Evolutionary conservation across 2,888 invertebrate species (phyloP).

Genomic region (Phymatocera aterrima): DNA sequence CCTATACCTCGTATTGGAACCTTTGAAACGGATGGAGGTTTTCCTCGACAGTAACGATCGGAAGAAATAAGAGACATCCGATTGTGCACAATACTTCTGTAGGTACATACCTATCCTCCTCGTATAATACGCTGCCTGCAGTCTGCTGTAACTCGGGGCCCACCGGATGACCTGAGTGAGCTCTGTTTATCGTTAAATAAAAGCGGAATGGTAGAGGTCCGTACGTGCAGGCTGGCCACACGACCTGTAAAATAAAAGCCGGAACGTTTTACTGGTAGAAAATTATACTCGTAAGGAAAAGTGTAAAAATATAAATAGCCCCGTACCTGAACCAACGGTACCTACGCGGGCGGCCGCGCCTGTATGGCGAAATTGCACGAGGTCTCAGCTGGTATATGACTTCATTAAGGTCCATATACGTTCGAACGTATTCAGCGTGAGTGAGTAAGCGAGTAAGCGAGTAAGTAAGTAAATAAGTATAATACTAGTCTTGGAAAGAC

Average conservation of each 20-base stretch:
- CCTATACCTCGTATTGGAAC: not conserved
- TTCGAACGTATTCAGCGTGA: not conserved
- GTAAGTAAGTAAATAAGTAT: constrained; percentile 6
- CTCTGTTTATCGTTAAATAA: constrained; percentile 39
- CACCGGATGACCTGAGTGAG: constrained; percentile 18
- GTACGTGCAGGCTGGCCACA: not conserved
- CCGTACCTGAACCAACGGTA: too few relatives aligned
- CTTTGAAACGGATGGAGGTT: constrained; percentile 11
- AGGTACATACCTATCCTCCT: not conserved
- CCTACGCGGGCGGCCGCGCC: too few relatives aligned
- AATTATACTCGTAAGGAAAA: constrained; percentile 33
- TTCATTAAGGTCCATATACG: constrained; percentile 34
- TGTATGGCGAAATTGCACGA: constrained; percentile 31
- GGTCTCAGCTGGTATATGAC: constrained; percentile 42
- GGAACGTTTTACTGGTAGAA: constrained; percentile 1
- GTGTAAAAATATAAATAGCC: constrained; percentile 38
- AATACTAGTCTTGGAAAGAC: not conserved
- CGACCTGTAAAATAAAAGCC: constrained; percentile 8
- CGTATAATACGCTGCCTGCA: not conserved
- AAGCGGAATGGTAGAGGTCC: constrained; percentile 3
- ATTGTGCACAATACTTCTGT: not conserved
- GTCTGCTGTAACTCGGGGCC: not conserved
- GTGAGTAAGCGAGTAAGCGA: too few relatives aligned
- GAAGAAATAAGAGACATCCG: constrained; percentile 1
- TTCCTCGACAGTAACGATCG: not conserved